Percentiles rank a stretch among this genome's conserved stretches.
These are phyloP conservation scores for Anoncus sp. DNA, from an alignment of 2,888 invertebrate genomes.

Conservation along the genomic window DNA sequence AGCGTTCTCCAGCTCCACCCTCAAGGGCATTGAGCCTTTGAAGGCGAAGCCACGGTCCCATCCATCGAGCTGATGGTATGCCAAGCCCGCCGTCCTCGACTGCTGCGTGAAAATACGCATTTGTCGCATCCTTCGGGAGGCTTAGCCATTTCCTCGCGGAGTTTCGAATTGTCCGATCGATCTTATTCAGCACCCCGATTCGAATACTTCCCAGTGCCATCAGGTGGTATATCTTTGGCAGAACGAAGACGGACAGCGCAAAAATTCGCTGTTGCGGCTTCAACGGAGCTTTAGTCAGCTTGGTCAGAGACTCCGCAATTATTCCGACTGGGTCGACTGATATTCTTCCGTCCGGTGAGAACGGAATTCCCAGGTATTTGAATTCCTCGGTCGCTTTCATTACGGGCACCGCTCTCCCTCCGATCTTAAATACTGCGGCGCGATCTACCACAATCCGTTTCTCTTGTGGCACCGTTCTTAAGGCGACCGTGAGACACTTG, in stretches of 20 bases:
- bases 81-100: slow-evolving; percentile 39
- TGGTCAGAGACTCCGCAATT: background rate
- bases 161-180: slow-evolving; percentile 16
- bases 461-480: slow-evolving; percentile 5
- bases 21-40: slow-evolving; percentile 8
- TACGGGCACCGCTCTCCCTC: slow-evolving; percentile 17
- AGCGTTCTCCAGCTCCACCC: background rate
- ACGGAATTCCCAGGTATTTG: slow-evolving; percentile 57
- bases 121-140: slow-evolving; percentile 39
- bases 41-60: slow-evolving; percentile 14
- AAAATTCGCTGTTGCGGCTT: slow-evolving; percentile 63
- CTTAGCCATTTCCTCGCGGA: slow-evolving; percentile 36
- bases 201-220: background rate
- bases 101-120: slow-evolving; percentile 53
- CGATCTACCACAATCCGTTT: slow-evolving; percentile 53
- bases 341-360: slow-evolving; percentile 47
- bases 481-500: slow-evolving; percentile 45
- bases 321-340: too few species aligned
- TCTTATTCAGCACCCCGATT: slow-evolving; percentile 27
- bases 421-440: slow-evolving; percentile 1
- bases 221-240: slow-evolving; percentile 43
- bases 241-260: slow-evolving; percentile 41
- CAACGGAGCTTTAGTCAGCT: slow-evolving; percentile 6
- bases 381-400: slow-evolving; percentile 46
- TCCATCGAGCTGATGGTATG: slow-evolving; percentile 49